Evolutionary conservation across 2,888 invertebrate genomes (phyloP), one percentile per base, ranked within the genome.

Genomic region (Drosophila robusta): DNA sequence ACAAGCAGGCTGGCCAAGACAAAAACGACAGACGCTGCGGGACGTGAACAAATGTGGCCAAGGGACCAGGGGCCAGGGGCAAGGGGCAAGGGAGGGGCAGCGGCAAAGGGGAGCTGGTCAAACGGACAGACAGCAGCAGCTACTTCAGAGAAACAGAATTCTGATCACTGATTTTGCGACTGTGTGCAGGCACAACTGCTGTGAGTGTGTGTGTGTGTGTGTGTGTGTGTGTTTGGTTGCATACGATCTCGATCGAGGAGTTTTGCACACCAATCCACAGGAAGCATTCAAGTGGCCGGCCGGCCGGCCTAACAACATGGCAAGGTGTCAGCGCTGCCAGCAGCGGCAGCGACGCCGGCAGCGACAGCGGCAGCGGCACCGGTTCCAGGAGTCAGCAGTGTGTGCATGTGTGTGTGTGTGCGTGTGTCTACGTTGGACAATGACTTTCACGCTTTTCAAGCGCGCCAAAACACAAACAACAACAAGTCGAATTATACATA

Each of bases 391-490:
- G 46, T 11, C 36, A 18, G 11, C 16, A 12, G 9, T 12, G 36
- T 50, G 42, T 76, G 36, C 38, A 41, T 63, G 51, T 58, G 66
- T 67, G 50, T 34, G 39, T 50, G 42, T 77, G 45, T 47, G 46
- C 64, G 51, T 69, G 66, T 65, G 64, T 46, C 49, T 44, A 57
- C 60, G 63, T 70, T 83, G 84, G 69, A 88, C 87, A 83, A 87
- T 89, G 87, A 85, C 89, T 85, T 85, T 89, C 86, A 85, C 87
- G 87, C 89, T 85, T 81, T 81, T 81, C 68, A 82, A 85, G 82
- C 86, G 89, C 89, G 89, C 89, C 89, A 84, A 87, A 89, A 82
- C 44, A 72, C 63, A 62, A 69, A 65, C 62, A 63, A 54, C 63
- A 70, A 76, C 63, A 68, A 54, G 34, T 34, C 36, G 42, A n/a